These are phyloP conservation scores for Bombycilla garrulus DNA, from an alignment of 2,113 vertebrate species.

Conservation along the genomic window DNA sequence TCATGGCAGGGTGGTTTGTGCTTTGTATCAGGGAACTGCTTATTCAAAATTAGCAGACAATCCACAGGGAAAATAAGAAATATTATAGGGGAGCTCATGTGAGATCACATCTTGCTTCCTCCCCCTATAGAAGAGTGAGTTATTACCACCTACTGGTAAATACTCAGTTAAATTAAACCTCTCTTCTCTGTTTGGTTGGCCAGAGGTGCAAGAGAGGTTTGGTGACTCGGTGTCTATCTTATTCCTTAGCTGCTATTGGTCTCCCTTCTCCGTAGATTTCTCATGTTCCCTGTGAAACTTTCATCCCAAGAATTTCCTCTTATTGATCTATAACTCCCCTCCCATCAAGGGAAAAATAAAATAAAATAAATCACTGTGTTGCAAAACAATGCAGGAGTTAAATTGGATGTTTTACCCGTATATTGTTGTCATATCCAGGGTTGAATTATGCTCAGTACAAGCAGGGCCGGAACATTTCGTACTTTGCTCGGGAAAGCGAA, in stretches of 20 bases:
- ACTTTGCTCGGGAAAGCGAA: not conserved
- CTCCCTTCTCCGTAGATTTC: not conserved
- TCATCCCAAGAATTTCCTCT: not conserved
- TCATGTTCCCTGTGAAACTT: not conserved
- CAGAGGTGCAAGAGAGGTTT: not conserved
- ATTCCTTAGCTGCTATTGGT: not conserved
- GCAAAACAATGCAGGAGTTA: not conserved
- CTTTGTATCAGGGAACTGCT: not conserved
- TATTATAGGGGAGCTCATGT: not conserved
- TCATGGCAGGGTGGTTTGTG: not conserved
- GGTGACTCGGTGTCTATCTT: not conserved
- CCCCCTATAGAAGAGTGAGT: rapidly evolving
- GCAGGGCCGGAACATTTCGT: not conserved
- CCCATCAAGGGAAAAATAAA: not conserved
- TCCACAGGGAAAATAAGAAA: not conserved
- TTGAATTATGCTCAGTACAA: not conserved
- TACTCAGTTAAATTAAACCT: not conserved
- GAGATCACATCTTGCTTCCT: not conserved
- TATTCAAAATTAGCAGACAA: not conserved
- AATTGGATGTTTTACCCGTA: not conserved
- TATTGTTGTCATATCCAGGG: not conserved
- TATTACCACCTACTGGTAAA: not conserved
- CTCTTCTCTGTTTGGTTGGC: not conserved
- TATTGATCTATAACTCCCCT: not conserved
- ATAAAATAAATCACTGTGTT: not conserved